These are phyloP conservation scores for Nezara viridula DNA, from an alignment of 2,888 invertebrate genomes.

Conservation along the genomic window DNA sequence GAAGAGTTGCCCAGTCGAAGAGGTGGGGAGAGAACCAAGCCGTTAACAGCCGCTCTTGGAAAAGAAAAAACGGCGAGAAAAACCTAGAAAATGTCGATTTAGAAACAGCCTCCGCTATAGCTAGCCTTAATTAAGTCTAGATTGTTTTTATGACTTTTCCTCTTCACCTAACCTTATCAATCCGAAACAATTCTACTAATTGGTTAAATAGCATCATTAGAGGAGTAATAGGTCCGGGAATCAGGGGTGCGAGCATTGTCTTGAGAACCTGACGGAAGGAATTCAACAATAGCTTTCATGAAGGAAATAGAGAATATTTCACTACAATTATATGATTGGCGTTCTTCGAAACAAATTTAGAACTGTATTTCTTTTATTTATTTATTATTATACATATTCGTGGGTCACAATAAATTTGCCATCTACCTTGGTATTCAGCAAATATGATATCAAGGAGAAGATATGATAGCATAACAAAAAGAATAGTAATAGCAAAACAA, in stretches of 20 bases:
- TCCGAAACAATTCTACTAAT: not conserved
- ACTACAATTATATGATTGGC: not conserved
- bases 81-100: constrained; percentile 45
- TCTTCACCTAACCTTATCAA: constrained; percentile 28
- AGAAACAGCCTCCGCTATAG: not conserved
- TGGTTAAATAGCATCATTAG: constrained; percentile 25
- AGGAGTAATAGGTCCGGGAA: not conserved
- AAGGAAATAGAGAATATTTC: not conserved
- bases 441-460: too few relatives aligned
- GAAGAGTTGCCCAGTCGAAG: not conserved
- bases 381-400: too few relatives aligned
- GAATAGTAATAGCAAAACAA: too few relatives aligned
- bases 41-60: not conserved
- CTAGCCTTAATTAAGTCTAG: not conserved
- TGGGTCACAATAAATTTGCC: too few relatives aligned
- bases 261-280: not conserved
- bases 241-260: not conserved
- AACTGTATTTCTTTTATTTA: too few relatives aligned
- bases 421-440: too few relatives aligned
- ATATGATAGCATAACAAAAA: too few relatives aligned
- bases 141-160: not conserved
- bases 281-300: not conserved
- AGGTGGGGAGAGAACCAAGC: not conserved
- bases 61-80: constrained; percentile 18
- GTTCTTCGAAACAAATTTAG: not conserved